These are phyloP conservation scores for Tenebrio molitor DNA, from an alignment of 1,140 invertebrate genomes.

Conservation along the genomic window DNA sequence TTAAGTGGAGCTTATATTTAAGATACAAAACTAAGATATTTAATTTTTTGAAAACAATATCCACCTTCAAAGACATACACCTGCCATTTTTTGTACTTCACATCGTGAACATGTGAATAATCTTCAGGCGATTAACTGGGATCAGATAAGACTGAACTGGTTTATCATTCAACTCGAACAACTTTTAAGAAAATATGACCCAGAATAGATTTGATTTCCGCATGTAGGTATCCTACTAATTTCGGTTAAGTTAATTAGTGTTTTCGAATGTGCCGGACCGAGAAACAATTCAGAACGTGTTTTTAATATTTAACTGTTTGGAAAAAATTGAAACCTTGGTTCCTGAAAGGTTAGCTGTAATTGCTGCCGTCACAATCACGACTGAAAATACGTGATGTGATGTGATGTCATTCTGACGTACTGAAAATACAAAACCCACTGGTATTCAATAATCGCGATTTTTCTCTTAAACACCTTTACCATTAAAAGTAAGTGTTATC, in stretches of 20 bases:
- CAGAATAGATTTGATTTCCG: constrained; percentile 21
- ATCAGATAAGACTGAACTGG: constrained; percentile 34
- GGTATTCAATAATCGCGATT: not conserved
- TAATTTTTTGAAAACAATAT: no score
- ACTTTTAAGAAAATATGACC: constrained; percentile 22
- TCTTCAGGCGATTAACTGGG: constrained; percentile 8
- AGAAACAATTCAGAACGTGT: not conserved
- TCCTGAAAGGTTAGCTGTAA: not conserved
- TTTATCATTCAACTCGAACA: constrained; percentile 19
- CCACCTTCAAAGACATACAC: no score
- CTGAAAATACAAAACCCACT: not conserved
- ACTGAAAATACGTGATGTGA: no score
- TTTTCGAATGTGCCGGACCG: no score
- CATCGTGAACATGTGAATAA: not conserved
- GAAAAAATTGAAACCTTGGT: not conserved
- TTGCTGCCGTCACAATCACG: not conserved
- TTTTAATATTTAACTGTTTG: not conserved
- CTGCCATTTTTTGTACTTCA: constrained; percentile 2
- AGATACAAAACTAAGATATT: no score
- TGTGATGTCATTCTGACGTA: not conserved
- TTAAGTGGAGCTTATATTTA: no score
- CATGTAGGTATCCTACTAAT: not conserved
- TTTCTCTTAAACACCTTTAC: not conserved
- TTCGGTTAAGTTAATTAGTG: no score
- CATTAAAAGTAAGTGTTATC: not conserved